Conservation (phyloP, 2,113 vertebrate genomes). For the Pseudonaja textilis region DNA sequence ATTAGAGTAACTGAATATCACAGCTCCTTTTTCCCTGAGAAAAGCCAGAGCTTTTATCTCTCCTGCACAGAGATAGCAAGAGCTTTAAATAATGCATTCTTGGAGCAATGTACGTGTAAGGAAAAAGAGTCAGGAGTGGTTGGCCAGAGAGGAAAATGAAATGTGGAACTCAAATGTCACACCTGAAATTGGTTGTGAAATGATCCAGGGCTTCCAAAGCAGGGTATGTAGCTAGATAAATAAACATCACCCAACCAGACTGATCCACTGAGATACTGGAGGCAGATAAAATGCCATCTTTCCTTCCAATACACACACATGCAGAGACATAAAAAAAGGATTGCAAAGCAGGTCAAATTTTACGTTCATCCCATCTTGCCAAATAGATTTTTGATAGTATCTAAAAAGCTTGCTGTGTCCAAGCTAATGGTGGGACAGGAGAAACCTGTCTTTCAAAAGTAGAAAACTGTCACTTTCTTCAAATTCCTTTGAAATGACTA, state of each 20-base stretch:
- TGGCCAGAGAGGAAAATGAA: slow-evolving; percentile 30
- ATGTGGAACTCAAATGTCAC: slow-evolving; percentile 42
- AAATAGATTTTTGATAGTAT: background rate
- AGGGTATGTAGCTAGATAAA: background rate
- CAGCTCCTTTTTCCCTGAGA: slow-evolving; percentile 25
- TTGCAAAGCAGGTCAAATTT: background rate
- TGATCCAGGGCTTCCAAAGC: background rate
- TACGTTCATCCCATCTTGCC: background rate
- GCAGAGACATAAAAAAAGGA: background rate
- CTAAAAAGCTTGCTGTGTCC: background rate
- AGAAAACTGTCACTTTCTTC: background rate
- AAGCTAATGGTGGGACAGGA: background rate
- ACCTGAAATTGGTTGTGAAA: slow-evolving; percentile 49
- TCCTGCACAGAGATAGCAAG: slow-evolving; percentile 31
- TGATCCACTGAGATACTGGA: background rate
- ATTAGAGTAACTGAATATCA: slow-evolving; percentile 34
- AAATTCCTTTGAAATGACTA: background rate
- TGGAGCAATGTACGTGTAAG: slow-evolving; percentile 24
- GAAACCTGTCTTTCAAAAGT: background rate
- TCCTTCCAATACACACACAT: background rate
- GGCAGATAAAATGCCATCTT: background rate
- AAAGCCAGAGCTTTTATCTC: slow-evolving; percentile 48
- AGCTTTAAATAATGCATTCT: slow-evolving; percentile 61
- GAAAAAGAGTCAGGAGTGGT: slow-evolving; percentile 37
- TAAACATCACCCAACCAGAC: rapidly evolving